A percentile compares a stretch with the other conserved stretches of the same genome.
Evolutionary conservation across 2,797 vertebrate species (phyloP).

Genomic region (Rhyacichthys aspro): DNA sequence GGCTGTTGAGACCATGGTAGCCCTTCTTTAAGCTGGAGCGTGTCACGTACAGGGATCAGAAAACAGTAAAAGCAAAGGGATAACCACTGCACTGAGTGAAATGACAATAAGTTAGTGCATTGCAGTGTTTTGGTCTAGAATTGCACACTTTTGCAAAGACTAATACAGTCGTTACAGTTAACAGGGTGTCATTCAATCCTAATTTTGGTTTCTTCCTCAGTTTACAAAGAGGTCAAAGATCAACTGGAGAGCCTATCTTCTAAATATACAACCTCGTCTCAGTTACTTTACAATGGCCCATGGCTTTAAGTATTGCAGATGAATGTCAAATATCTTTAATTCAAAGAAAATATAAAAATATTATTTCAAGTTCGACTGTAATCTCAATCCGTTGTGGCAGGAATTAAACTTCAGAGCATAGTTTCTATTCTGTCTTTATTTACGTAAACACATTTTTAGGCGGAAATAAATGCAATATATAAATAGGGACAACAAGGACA

Average conservation of each 20-base stretch:
- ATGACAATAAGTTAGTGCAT: no score
- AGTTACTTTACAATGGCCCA: neutral
- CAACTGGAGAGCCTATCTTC: neutral
- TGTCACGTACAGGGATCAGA: no score
- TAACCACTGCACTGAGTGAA: no score
- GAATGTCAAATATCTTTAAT: neutral
- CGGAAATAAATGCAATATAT: neutral
- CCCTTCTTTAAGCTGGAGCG: neutral
- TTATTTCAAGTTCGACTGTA: no score
- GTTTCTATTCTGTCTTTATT: no score
- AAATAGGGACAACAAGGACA: conserved; percentile 29
- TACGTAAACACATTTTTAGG: neutral
- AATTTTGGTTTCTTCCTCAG: neutral
- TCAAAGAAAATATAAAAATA: no score
- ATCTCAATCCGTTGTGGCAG: no score
- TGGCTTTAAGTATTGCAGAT: neutral
- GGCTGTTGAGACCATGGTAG: neutral
- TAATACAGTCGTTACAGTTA: neutral
- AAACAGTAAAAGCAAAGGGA: no score
- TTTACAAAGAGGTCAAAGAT: neutral
- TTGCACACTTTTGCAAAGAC: neutral
- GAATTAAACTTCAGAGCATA: no score
- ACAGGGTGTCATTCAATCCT: neutral
- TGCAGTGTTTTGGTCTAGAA: no score
- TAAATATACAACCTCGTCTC: neutral